phyloP scores from a whole-genome alignment of 2,113 vertebrate genomes.

The Strix uralensis region DNA sequence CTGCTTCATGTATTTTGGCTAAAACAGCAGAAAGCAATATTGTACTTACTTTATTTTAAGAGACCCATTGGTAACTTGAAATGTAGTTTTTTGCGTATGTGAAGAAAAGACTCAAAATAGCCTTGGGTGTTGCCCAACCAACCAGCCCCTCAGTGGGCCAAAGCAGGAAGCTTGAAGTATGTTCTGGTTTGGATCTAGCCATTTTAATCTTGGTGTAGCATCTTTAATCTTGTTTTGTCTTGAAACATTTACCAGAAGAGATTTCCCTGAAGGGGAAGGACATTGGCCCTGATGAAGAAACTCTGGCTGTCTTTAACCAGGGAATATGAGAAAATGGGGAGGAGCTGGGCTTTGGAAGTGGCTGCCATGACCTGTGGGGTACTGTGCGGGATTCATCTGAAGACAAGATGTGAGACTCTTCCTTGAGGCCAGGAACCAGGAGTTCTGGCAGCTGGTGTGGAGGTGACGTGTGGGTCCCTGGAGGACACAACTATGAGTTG shows the following conservation, averaged over 20 bases:
- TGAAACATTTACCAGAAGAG: constrained; percentile 33
- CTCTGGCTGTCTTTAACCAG: not conserved
- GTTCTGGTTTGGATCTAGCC: not conserved
- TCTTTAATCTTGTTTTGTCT: constrained; percentile 26
- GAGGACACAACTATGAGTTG: not conserved
- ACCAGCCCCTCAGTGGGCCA: not conserved
- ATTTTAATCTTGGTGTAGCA: not conserved
- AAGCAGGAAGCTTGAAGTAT: not conserved
- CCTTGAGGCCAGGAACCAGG: not conserved
- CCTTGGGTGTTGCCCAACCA: not conserved
- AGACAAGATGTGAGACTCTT: not conserved
- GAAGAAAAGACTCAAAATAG: not conserved
- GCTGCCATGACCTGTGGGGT: not conserved
- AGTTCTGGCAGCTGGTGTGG: not conserved
- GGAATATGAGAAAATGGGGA: not conserved
- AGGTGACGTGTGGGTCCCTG: not conserved
- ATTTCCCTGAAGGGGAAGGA: not conserved
- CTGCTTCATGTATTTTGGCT: not conserved
- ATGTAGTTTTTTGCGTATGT: not conserved
- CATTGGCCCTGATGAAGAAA: not conserved
- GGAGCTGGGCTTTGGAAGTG: not conserved
- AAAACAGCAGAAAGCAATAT: not conserved
- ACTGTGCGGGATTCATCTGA: not conserved
- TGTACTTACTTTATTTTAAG: not conserved
- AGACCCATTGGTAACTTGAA: not conserved